Conservation (phyloP, 2,113 vertebrate species). For the Dipodomys merriami region DNA sequence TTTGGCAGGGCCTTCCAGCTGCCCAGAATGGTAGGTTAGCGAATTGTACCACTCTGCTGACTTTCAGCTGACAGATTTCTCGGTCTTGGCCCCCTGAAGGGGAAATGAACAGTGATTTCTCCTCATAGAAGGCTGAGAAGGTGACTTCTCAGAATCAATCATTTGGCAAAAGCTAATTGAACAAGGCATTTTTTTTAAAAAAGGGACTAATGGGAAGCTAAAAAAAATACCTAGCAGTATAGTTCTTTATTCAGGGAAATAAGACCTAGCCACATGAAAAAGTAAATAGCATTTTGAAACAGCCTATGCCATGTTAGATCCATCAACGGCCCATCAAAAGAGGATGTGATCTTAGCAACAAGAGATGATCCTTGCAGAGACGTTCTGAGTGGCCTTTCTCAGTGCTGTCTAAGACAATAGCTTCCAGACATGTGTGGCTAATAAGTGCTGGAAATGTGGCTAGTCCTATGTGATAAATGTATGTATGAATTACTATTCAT, state of each 20-base stretch:
- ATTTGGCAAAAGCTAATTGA: constrained; percentile 50
- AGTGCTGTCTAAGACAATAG: background rate
- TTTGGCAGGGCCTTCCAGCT: background rate
- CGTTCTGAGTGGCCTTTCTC: background rate
- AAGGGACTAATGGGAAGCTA: background rate
- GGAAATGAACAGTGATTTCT: constrained; percentile 13
- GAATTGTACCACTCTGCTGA: background rate
- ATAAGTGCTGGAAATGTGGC: background rate
- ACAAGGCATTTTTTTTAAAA: background rate
- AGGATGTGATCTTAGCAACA: background rate
- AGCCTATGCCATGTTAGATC: background rate
- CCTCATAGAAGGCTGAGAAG: constrained; percentile 1
- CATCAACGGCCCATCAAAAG: background rate
- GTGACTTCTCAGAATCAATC: constrained; percentile 39
- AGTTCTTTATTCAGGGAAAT: constrained; percentile 32
- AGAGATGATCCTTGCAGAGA: background rate
- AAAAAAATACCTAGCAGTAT: constrained; percentile 4
- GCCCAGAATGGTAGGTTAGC: background rate
- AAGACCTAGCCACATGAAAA: constrained; percentile 41
- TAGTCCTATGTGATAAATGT: background rate
- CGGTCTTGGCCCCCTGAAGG: background rate
- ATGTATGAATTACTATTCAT: background rate
- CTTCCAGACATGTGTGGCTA: background rate
- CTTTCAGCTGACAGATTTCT: background rate
- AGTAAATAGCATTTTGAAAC: constrained; percentile 6